Evolutionary conservation across 2,113 vertebrate species (phyloP).

Genomic region (Gavia stellata): DNA sequence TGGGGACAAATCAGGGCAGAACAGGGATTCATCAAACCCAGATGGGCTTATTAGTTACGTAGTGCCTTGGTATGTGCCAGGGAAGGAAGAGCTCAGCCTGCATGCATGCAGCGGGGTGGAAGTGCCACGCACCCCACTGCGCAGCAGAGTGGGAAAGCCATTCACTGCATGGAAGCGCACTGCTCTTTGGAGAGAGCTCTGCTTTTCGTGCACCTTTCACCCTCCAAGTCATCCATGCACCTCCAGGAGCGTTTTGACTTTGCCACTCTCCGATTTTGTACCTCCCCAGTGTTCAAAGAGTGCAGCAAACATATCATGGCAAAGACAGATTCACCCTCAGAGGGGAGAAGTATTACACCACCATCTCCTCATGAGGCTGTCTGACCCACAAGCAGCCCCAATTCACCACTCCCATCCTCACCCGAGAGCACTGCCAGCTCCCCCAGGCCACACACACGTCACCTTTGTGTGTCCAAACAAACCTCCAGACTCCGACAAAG

Average conservation of each 20-base stretch:
- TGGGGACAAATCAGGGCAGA: not conserved
- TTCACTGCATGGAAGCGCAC: not conserved
- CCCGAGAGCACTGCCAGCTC: not conserved
- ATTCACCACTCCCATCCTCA: not conserved
- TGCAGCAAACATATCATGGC: not conserved
- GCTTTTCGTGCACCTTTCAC: not conserved
- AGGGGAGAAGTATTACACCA: not conserved
- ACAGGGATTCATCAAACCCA: not conserved
- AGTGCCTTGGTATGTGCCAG: not conserved
- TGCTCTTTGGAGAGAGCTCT: not conserved
- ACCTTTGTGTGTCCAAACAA: not conserved
- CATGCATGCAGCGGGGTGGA: not conserved
- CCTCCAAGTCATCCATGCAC: not conserved
- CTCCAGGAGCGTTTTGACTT: slow-evolving; percentile 8
- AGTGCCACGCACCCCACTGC: not conserved
- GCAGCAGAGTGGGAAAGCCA: not conserved
- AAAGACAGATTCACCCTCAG: not conserved
- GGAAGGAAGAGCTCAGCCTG: not conserved
- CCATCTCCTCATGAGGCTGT: not conserved
- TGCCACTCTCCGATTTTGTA: not conserved
- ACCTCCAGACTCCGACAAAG: not conserved
- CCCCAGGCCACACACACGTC: not conserved
- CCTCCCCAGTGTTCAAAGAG: not conserved
- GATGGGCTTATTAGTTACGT: not conserved
- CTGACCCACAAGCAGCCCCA: not conserved